Percentiles rank a stretch among this genome's conserved stretches.
Evolutionary conservation across 2,888 invertebrate species (phyloP).

Genomic region (Dilophus febrilis): DNA sequence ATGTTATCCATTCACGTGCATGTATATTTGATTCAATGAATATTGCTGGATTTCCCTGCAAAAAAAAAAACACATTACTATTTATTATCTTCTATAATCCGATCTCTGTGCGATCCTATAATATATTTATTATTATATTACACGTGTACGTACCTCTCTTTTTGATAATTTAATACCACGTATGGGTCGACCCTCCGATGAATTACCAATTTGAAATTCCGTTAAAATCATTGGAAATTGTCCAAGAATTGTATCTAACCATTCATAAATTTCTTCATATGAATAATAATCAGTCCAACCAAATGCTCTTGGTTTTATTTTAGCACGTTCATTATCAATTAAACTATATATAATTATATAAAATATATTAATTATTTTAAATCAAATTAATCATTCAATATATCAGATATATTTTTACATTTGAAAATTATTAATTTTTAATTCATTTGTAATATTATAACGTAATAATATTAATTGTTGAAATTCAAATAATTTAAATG

Average conservation of each 20-base stretch:
- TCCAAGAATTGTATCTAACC: slow-evolving; percentile 31
- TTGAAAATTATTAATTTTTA: slow-evolving; percentile 25
- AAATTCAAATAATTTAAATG: slow-evolving; percentile 19
- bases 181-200: slow-evolving; percentile 32
- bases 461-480: slow-evolving; percentile 13
- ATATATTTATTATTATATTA: too few relatives aligned
- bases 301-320: slow-evolving; percentile 16
- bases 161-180: slow-evolving; percentile 21
- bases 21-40: slow-evolving; percentile 50
- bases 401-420: slow-evolving; percentile 11
- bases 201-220: slow-evolving; percentile 28
- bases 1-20: slow-evolving; percentile 56
- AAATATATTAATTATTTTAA: too few relatives aligned
- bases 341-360: slow-evolving; percentile 21
- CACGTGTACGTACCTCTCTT: slow-evolving; percentile 7
- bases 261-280: slow-evolving; percentile 29
- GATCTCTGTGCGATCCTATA: too few relatives aligned
- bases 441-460: slow-evolving; percentile 14
- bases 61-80: too few relatives aligned
- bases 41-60: slow-evolving; percentile 34
- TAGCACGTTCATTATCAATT: slow-evolving; percentile 13
- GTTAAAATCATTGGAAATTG: slow-evolving; percentile 27
- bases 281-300: slow-evolving; percentile 14
- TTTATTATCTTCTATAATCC: too few relatives aligned
- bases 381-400: not conserved